Conservation (phyloP, 2,113 vertebrate species). For the Malaclemys terrapin region DNA sequence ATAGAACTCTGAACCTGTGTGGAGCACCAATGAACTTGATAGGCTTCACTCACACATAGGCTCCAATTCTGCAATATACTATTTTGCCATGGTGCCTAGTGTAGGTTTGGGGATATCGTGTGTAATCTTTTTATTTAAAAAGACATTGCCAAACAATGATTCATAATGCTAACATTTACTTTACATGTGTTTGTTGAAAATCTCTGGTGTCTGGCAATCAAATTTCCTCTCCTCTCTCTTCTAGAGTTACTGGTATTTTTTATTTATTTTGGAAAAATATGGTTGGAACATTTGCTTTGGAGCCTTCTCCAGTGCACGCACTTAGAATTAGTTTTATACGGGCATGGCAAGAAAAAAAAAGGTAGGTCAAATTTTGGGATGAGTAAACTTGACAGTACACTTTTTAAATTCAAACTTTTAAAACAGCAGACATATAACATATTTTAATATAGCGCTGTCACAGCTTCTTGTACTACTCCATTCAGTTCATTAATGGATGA, state of each 20-base stretch:
- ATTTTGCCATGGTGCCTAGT: neutral
- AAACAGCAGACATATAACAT: neutral
- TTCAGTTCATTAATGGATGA: neutral
- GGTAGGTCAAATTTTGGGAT: neutral
- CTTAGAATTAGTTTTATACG: neutral
- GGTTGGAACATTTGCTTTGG: neutral
- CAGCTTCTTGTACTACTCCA: neutral
- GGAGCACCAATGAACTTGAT: neutral
- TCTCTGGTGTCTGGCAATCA: neutral
- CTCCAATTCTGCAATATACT: no score
- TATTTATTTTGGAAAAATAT: neutral
- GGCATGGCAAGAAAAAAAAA: neutral
- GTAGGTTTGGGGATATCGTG: neutral
- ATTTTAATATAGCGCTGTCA: neutral
- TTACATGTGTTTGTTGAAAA: neutral
- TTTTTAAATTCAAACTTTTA: neutral
- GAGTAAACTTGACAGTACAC: neutral
- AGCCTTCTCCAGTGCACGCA: neutral
- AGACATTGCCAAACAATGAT: neutral
- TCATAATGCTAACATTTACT: conserved; percentile 12
- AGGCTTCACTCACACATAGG: neutral
- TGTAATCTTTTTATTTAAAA: neutral
- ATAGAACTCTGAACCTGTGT: neutral
- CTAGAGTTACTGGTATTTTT: neutral
- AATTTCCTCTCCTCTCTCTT: neutral